These are phyloP conservation scores for Cheirogaleus medius DNA, from an alignment of 2,113 vertebrate species.

Conservation along the genomic window DNA sequence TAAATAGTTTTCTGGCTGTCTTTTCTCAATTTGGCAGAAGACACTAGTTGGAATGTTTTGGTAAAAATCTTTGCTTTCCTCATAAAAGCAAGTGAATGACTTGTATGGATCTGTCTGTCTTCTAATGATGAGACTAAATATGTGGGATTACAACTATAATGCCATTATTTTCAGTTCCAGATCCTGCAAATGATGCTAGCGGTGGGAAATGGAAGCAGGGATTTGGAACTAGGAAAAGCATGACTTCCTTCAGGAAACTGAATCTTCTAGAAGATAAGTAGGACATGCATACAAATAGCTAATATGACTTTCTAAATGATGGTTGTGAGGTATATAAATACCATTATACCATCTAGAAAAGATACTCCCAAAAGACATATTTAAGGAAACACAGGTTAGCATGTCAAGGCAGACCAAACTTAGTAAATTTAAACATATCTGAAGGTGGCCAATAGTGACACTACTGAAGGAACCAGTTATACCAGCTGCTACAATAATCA, in stretches of 20 bases:
- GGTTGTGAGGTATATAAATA: not conserved
- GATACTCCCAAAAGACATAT: not conserved
- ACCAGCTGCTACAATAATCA: not conserved
- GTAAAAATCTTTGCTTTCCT: slow-evolving; percentile 30
- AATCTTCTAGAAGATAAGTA: not conserved
- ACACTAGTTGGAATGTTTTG: slow-evolving; percentile 8
- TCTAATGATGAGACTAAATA: not conserved
- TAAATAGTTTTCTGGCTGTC: slow-evolving; percentile 46
- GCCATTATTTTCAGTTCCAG: not conserved
- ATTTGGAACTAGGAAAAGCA: not conserved
- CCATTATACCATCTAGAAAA: not conserved
- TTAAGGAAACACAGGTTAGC: not conserved
- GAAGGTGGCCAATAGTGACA: not conserved
- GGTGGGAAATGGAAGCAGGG: not conserved
- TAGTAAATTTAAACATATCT: not conserved
- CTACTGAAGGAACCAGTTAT: not conserved
- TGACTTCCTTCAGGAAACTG: not conserved
- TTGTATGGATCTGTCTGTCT: not conserved
- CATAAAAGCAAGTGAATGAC: not conserved
- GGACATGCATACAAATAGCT: not conserved
- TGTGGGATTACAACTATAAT: not conserved
- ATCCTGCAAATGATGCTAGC: not conserved
- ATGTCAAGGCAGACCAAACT: not conserved
- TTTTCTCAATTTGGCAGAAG: slow-evolving; percentile 34
- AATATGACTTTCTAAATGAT: not conserved